phyloP scores from a whole-genome alignment of 2,113 vertebrate species.

The Dasyornis broadbenti region DNA sequence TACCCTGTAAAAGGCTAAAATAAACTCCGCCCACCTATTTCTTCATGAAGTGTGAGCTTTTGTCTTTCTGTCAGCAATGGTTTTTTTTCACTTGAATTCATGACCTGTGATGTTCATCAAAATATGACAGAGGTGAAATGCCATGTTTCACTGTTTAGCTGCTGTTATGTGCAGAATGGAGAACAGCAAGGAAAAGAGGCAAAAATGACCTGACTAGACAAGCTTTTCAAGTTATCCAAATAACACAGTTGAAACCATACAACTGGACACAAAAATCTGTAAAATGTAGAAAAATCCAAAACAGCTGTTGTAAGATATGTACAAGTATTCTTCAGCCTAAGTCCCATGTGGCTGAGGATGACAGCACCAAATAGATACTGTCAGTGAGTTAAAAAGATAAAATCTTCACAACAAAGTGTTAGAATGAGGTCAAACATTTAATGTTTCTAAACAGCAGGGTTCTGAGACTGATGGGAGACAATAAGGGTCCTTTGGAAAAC shows the following conservation, averaged over 20 bases:
- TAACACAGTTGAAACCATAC: background rate
- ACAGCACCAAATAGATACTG: background rate
- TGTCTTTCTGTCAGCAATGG: background rate
- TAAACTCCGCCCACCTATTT: background rate
- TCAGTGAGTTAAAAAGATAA: background rate
- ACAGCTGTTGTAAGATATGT: background rate
- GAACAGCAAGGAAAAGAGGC: background rate
- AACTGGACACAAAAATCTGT: background rate
- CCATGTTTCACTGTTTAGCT: background rate
- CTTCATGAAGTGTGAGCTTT: background rate
- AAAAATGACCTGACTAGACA: background rate
- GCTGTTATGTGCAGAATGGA: background rate
- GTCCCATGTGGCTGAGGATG: background rate
- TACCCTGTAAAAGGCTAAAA: background rate
- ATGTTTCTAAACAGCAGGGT: background rate
- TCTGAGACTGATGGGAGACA: background rate
- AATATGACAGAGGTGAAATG: background rate
- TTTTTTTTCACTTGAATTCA: background rate
- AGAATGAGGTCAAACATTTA: background rate
- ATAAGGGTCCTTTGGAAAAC: background rate
- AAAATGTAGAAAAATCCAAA: background rate
- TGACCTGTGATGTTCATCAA: background rate
- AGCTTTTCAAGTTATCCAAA: background rate
- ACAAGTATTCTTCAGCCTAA: background rate
- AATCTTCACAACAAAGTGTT: background rate